phyloP scores from a whole-genome alignment of 2,888 invertebrate genomes.

The Caenorhabditis sp. region DNA sequence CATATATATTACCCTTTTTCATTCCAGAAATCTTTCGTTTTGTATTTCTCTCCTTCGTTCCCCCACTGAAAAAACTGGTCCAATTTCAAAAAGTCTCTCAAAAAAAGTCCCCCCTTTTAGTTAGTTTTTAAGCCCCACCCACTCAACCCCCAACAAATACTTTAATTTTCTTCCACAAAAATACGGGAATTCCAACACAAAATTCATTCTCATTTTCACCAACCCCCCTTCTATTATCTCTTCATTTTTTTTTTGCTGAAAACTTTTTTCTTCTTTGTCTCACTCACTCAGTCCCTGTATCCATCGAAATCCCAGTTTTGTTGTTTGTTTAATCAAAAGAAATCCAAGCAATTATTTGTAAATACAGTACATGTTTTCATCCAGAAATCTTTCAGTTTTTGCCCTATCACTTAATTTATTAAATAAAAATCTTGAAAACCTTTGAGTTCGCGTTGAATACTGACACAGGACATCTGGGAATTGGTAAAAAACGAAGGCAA shows the following conservation, averaged over 20 bases:
- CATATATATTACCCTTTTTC: neutral
- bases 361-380: slow-evolving; percentile 38
- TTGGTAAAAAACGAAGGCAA: no score
- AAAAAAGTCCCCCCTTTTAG: slow-evolving; percentile 1
- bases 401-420: slow-evolving; percentile 14
- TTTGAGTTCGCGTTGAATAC: neutral
- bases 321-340: neutral
- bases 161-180: slow-evolving; percentile 4
- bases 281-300: slow-evolving; percentile 28
- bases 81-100: neutral
- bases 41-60: no score
- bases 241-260: slow-evolving; percentile 5
- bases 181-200: slow-evolving; percentile 12
- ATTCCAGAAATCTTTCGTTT: no score
- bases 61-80: neutral
- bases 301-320: slow-evolving; percentile 3
- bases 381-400: neutral
- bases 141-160: slow-evolving; percentile 1
- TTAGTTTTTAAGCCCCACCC: neutral
- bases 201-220: slow-evolving; percentile 22
- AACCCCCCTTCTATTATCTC: slow-evolving; percentile 10
- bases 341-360: slow-evolving; percentile 35
- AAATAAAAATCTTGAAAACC: slow-evolving; percentile 4
- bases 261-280: neutral
- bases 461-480: no score